Evolutionary conservation across 2,797 vertebrate species (phyloP).

Genomic region (Takifugu rubripes): DNA sequence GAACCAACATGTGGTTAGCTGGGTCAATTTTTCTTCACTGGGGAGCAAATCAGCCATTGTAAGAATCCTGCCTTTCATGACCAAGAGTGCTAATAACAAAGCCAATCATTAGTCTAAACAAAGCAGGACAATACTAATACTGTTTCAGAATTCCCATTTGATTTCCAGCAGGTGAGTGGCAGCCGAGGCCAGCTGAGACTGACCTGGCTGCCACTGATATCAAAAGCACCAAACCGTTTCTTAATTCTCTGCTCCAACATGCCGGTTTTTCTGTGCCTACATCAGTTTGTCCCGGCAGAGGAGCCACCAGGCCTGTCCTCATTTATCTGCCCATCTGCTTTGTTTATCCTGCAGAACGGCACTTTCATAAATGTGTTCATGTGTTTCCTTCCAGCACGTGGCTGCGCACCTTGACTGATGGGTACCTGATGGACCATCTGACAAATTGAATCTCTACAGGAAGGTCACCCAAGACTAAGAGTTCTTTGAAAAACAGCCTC

Average conservation of each 20-base stretch:
- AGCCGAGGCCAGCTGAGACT: slow-evolving; percentile 18
- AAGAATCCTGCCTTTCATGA: too few relatives aligned
- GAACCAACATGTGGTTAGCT: too few relatives aligned
- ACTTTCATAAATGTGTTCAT: background rate
- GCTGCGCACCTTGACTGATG: slow-evolving; percentile 20
- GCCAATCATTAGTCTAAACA: too few relatives aligned
- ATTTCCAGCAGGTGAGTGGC: background rate
- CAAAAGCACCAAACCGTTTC: slow-evolving; percentile 2
- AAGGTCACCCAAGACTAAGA: slow-evolving; percentile 51
- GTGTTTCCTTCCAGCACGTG: slow-evolving; percentile 10
- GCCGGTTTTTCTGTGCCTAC: slow-evolving; percentile 20
- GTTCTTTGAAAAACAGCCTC: slow-evolving; percentile 20
- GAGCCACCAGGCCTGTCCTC: slow-evolving; percentile 1
- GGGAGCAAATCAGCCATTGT: too few relatives aligned
- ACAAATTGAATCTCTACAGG: slow-evolving; percentile 47
- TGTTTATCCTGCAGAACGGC: slow-evolving; percentile 23
- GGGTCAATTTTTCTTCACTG: too few relatives aligned
- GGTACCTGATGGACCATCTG: slow-evolving; percentile 33
- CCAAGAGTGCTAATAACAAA: too few relatives aligned
- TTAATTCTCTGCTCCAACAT: slow-evolving; percentile 18
- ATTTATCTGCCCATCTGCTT: slow-evolving; percentile 3
- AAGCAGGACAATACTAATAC: too few relatives aligned
- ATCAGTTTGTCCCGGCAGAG: slow-evolving; percentile 27
- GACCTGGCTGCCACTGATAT: slow-evolving; percentile 12
- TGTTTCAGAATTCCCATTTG: too few relatives aligned